Evolutionary conservation across 2,113 vertebrate genomes (phyloP), one percentile per base, ranked within the genome.

Genomic region (Lasiurus cinereus): DNA sequence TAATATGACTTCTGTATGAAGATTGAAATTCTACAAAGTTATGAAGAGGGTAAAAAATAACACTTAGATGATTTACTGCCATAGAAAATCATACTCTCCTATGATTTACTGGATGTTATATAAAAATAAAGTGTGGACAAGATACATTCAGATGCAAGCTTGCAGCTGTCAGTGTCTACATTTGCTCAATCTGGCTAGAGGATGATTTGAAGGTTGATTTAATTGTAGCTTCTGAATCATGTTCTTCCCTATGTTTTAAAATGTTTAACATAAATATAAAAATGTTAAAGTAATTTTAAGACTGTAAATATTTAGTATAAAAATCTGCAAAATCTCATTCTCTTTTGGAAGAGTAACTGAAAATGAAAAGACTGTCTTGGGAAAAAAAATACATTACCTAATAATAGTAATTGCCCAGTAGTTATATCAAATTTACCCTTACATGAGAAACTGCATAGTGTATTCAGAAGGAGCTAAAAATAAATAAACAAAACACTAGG

Each of bases 241-340:
- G 33, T 88, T 83, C 16, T 95, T 96, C 97, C 43, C 88, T 94
- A 97, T 95, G 91, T 97, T 97, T 97, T 95, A 95, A 97, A 90
- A 89, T 96, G 95, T 97, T 95, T 96, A 97, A 87, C 33, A 96
- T 87, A 96, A 97, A 97, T 97, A 96, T 87, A 94, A 33, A 97
- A 95, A 91, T 95, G 88, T 80, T 94, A 56, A 90, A 92, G 67
- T 78, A 80, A 89, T 94, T 96, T 90, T 1, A 6, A 88, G 95
- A 96, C 86, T 97, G 97, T 96, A 98, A 98, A 98, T 94, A 96
- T 97, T 97, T 97, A 72, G 83, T 85, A 97, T 86, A 96, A 97
- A 97, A 97, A 96, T 96, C 84, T 97, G 94, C 92, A 98, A 97
- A 96, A 96, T 96, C 83, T 88, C 66, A 78, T 56, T 43, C 48